phyloP scores from a whole-genome alignment of 2,113 vertebrate genomes.

The Microtus oregoni region DNA sequence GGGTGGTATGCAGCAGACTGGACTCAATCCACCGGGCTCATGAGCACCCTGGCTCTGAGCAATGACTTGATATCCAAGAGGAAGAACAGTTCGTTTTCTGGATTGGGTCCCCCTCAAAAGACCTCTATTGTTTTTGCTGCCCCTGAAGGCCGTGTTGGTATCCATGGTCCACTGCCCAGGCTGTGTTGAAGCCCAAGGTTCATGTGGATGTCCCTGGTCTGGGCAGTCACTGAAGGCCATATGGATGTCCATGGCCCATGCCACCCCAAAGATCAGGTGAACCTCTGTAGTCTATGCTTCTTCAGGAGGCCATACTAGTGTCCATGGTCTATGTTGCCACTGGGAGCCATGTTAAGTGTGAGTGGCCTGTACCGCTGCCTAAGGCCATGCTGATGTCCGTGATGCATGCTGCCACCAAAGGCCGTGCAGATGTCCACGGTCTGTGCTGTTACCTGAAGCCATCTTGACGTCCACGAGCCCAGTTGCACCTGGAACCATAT shows the following conservation, averaged over 20 bases:
- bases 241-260: too few species aligned
- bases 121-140: not conserved
- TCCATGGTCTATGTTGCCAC: not conserved
- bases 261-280: too few species aligned
- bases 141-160: not conserved
- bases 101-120: not conserved
- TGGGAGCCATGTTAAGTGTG: not conserved
- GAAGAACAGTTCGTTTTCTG: not conserved
- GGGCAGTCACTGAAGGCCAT: too few species aligned
- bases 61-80: not conserved
- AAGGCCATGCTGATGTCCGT: not conserved
- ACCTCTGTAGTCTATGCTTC: too few species aligned
- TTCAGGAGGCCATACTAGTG: not conserved
- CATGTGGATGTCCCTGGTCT: not conserved
- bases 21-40: not conserved
- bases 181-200: not conserved
- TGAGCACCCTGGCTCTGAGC: not conserved
- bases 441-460: not conserved
- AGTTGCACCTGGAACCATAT: not conserved
- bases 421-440: not conserved
- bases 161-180: not conserved
- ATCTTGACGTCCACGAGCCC: not conserved
- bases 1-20: not conserved
- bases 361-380: not conserved
- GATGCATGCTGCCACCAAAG: not conserved